These are phyloP conservation scores for Ectemnius lituratus DNA, from an alignment of 2,888 invertebrate genomes.

Conservation along the genomic window DNA sequence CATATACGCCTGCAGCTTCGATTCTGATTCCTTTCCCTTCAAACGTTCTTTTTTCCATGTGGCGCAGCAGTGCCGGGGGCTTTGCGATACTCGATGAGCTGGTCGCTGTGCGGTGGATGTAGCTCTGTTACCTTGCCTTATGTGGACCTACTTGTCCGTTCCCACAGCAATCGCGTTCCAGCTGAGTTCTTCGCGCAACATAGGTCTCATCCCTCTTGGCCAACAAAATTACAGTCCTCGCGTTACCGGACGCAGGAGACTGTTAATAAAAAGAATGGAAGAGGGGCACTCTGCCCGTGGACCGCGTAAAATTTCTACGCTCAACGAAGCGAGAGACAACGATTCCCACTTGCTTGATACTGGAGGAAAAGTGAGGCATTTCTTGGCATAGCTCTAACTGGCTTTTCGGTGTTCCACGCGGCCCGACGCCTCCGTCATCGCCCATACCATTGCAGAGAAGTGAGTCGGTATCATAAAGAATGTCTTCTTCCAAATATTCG, in stretches of 20 bases:
- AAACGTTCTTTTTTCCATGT: no score
- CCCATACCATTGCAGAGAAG: constrained; percentile 9
- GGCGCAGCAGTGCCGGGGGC: constrained; percentile 1
- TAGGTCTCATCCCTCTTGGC: neutral
- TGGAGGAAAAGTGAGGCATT: constrained; percentile 66
- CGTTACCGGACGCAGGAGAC: neutral
- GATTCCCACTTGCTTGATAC: constrained; percentile 50
- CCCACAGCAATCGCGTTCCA: neutral
- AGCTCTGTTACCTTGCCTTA: no score
- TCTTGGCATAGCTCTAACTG: constrained; percentile 52
- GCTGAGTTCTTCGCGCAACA: constrained; percentile 1
- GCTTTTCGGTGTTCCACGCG: constrained; percentile 28
- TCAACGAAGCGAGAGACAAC: constrained; percentile 54
- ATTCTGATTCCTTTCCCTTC: constrained; percentile 28
- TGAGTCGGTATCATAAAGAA: constrained; percentile 62
- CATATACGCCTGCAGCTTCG: constrained; percentile 10
- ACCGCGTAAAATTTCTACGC: constrained; percentile 54
- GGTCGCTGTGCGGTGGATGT: constrained; percentile 15
- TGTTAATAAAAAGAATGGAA: constrained; percentile 9
- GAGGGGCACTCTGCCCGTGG: constrained; percentile 29
- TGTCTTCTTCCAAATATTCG: constrained; percentile 70
- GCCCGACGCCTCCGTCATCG: neutral
- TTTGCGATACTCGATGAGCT: constrained; percentile 35
- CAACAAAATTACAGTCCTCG: constrained; percentile 40
- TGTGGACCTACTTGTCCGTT: constrained; percentile 20